Percentiles rank a stretch among this genome's conserved stretches.
These are phyloP conservation scores for Cephus spinipes DNA, from an alignment of 2,888 invertebrate species.

Conservation along the genomic window DNA sequence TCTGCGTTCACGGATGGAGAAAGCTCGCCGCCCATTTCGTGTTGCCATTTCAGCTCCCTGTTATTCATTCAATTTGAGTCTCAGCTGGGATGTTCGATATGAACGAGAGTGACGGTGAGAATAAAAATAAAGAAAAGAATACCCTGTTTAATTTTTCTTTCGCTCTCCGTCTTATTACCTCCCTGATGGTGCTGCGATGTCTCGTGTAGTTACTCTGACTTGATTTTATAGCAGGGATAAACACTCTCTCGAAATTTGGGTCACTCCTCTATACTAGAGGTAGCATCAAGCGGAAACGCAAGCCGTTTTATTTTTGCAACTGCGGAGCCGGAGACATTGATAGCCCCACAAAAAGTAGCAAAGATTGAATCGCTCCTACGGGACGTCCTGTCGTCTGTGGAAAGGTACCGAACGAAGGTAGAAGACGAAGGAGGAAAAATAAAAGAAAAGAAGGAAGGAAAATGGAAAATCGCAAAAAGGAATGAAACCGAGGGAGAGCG, in stretches of 20 bases:
- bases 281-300: neutral
- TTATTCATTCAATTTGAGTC: constrained; percentile 38
- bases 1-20: constrained; percentile 30
- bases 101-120: neutral
- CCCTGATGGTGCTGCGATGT: neutral
- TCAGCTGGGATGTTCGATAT: neutral
- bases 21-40: constrained; percentile 51
- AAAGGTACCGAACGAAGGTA: constrained; percentile 16
- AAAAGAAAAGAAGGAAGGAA: constrained; percentile 26
- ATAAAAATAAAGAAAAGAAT: neutral
- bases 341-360: constrained; percentile 30
- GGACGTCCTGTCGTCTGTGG: constrained; percentile 28
- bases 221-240: neutral
- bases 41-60: constrained; percentile 39
- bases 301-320: constrained; percentile 30
- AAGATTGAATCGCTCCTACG: constrained; percentile 55
- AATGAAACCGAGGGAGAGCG: neutral
- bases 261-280: neutral
- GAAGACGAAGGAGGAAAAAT: constrained; percentile 15
- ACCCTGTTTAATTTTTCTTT: neutral
- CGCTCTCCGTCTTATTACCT: neutral
- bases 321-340: constrained; percentile 34
- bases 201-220: neutral
- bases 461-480: constrained; percentile 31
- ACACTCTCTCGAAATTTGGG: neutral